phyloP scores from a whole-genome alignment of 2,888 invertebrate genomes.

The Diloba caeruleocephala region DNA sequence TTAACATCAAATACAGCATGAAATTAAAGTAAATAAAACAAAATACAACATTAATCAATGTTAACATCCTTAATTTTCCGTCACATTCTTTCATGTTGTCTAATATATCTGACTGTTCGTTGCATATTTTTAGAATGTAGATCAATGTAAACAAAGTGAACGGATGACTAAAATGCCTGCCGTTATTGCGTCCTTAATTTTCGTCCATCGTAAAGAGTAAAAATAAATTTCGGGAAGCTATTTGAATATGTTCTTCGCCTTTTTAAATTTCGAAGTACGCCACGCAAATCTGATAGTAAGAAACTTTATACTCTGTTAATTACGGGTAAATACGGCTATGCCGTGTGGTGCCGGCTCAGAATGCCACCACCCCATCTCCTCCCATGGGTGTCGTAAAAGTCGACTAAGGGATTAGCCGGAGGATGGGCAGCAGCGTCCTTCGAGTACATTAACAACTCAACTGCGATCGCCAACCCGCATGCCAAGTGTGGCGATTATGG shows the following conservation, averaged over 20 bases:
- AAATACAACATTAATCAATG: conserved; percentile 15
- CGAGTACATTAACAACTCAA: too few relatives aligned
- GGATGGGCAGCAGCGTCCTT: too few relatives aligned
- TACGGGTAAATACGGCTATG: too few relatives aligned
- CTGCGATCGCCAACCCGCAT: too few relatives aligned
- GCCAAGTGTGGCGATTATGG: too few relatives aligned
- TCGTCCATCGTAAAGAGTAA: neutral
- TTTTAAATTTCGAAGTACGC: neutral
- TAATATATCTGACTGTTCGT: neutral
- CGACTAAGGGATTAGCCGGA: too few relatives aligned
- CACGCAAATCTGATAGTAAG: too few relatives aligned
- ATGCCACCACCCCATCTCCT: too few relatives aligned
- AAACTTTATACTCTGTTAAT: too few relatives aligned
- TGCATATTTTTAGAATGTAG: conserved; percentile 24
- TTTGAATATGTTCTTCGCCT: neutral
- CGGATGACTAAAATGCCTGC: conserved; percentile 4
- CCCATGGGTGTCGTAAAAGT: too few relatives aligned
- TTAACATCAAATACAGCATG: neutral
- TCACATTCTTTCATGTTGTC: conserved; percentile 16
- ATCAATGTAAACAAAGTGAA: conserved; percentile 30
- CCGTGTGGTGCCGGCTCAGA: too few relatives aligned
- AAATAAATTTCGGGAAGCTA: neutral
- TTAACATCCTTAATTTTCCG: conserved; percentile 25
- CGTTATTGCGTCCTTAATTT: neutral
- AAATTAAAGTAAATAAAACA: neutral